Conservation (phyloP, 2,797 vertebrate species). For the Sciurus carolinensis region DNA sequence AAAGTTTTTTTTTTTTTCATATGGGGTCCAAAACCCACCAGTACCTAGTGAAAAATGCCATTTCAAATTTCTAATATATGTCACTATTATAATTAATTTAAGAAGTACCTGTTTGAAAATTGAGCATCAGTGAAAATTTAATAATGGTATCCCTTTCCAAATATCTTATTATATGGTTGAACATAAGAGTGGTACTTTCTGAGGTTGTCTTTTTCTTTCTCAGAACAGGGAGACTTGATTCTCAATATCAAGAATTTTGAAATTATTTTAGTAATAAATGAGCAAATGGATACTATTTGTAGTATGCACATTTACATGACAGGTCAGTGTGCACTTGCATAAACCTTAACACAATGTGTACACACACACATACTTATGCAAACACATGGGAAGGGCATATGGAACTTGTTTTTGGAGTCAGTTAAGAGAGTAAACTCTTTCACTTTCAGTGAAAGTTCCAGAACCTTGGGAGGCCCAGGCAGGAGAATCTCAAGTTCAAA, state of each 20-base stretch:
- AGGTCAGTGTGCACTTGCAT: not conserved
- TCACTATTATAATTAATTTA: not conserved
- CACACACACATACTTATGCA: not conserved
- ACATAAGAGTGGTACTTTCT: not conserved
- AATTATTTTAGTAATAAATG: slow-evolving; percentile 17
- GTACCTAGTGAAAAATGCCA: not conserved
- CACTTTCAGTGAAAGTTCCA: not conserved
- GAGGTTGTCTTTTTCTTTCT: not conserved
- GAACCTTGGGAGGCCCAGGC: too few relatives aligned
- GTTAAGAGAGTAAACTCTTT: not conserved
- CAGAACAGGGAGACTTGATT: not conserved
- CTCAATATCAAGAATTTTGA: slow-evolving; percentile 27
- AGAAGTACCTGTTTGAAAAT: not conserved
- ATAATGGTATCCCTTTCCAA: not conserved
- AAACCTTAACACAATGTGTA: not conserved
- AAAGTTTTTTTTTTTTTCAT: slow-evolving; percentile 22
- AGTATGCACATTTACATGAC: not conserved
- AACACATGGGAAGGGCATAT: not conserved
- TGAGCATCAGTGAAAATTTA: not conserved
- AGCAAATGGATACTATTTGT: not conserved
- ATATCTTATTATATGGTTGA: not conserved
- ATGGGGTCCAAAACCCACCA: not conserved
- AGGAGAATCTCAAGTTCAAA: too few relatives aligned
- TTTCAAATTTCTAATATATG: not conserved
- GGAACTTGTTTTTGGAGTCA: not conserved